Conservation (phyloP, 2,888 invertebrate genomes). For the Mechanitis mazaeus region DNA sequence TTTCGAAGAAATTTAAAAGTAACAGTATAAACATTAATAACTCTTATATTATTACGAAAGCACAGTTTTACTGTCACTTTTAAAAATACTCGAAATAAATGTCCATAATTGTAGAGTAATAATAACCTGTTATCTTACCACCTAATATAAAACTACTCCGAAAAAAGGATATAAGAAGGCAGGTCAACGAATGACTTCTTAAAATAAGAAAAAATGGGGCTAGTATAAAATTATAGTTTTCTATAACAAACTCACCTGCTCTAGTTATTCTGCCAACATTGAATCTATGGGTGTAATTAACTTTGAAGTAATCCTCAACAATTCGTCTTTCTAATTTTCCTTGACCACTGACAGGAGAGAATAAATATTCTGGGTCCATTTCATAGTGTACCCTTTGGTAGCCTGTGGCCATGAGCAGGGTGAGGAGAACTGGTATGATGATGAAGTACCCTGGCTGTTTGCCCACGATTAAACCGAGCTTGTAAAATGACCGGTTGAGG, state of each 20-base stretch:
- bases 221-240: no score
- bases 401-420: conserved; percentile 89
- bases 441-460: conserved; percentile 91
- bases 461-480: conserved; percentile 86
- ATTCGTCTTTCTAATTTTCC: conserved; percentile 88
- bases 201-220: no score
- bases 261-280: conserved; percentile 91
- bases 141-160: no score
- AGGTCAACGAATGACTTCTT: no score
- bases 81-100: no score
- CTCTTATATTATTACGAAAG: no score
- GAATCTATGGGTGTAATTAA: conserved; percentile 90
- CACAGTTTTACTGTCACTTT: no score
- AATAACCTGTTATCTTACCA: no score
- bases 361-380: conserved; percentile 95
- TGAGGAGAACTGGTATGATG: conserved; percentile 88
- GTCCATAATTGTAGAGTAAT: no score
- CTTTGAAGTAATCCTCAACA: conserved; percentile 90
- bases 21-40: no score
- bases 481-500: conserved; percentile 88
- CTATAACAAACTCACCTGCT: conserved; percentile 78
- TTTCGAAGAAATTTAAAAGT: no score
- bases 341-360: conserved; percentile 91
- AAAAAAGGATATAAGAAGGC: no score
- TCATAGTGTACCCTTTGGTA: conserved; percentile 91